Evolutionary conservation across 2,113 vertebrate species (phyloP).

Genomic region (Phaethon lepturus): DNA sequence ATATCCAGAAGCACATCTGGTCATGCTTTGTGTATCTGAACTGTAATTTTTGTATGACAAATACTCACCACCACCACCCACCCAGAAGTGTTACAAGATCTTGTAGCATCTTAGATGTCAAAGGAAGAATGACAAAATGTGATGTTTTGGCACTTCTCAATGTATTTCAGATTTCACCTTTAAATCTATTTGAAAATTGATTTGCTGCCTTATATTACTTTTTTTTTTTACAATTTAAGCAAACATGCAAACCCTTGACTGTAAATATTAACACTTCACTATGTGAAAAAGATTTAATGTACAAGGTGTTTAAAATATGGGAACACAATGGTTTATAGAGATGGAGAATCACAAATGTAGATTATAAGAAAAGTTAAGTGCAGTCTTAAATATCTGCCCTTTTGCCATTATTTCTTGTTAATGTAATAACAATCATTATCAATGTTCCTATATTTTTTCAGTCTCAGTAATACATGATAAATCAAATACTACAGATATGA

Average conservation of each 20-base stretch:
- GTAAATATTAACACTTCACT: background rate
- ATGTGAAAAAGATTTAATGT: background rate
- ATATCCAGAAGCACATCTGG: background rate
- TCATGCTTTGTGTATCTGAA: background rate
- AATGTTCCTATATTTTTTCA: background rate
- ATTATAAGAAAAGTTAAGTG: background rate
- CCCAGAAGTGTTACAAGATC: background rate
- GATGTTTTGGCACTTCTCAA: background rate
- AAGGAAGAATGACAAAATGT: background rate
- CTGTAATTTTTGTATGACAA: background rate
- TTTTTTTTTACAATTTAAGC: background rate
- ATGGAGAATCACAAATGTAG: background rate
- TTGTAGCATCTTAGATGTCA: background rate
- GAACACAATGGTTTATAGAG: background rate
- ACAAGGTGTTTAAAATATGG: background rate
- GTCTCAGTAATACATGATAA: background rate
- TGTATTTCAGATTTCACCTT: background rate
- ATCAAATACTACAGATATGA: background rate
- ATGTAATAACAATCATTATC: background rate
- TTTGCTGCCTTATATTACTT: background rate
- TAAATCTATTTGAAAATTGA: background rate
- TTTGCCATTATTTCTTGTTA: background rate
- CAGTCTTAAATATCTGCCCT: background rate
- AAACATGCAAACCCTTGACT: background rate
- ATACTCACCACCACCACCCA: rapidly evolving